Percentiles rank a stretch among this genome's conserved stretches.
Evolutionary conservation across 2,888 invertebrate genomes (phyloP).

Genomic region (Schizotus pectinicornis): DNA sequence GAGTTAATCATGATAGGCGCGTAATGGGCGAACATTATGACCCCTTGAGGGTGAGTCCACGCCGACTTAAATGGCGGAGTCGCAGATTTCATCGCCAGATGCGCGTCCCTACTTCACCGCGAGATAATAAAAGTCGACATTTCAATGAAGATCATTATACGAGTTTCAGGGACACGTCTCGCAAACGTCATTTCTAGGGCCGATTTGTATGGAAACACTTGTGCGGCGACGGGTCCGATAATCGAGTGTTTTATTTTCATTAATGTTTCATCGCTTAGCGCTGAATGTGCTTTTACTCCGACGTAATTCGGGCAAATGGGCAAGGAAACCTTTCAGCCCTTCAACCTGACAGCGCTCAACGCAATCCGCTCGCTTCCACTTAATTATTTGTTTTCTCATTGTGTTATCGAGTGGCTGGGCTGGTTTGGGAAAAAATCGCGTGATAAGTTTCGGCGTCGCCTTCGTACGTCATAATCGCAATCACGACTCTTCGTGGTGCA

Average conservation of each 20-base stretch:
- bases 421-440: slow-evolving; percentile 3
- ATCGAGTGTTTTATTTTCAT: slow-evolving; percentile 22
- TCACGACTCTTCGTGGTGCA: slow-evolving; percentile 17
- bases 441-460: slow-evolving; percentile 2
- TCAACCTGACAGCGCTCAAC: slow-evolving; percentile 17
- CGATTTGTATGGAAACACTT: neutral
- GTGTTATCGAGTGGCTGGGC: slow-evolving; percentile 8
- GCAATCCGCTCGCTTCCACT: slow-evolving; percentile 11
- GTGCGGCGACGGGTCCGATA: slow-evolving; percentile 3
- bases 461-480: slow-evolving; percentile 22
- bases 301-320: slow-evolving; percentile 12
- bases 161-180: no score
- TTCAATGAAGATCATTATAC: neutral
- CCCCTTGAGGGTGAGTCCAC: neutral
- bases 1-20: neutral
- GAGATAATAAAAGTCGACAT: neutral
- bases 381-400: slow-evolving; percentile 15
- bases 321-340: slow-evolving; percentile 18
- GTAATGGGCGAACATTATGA: slow-evolving; percentile 1
- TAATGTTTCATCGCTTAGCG: slow-evolving; percentile 20
- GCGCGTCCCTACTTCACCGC: neutral
- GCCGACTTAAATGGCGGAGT: neutral
- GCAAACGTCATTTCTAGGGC: neutral
- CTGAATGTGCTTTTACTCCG: slow-evolving; percentile 9
- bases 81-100: neutral